Evolutionary conservation across 2,888 invertebrate genomes (phyloP).

Genomic region (Plagodis dolabraria): DNA sequence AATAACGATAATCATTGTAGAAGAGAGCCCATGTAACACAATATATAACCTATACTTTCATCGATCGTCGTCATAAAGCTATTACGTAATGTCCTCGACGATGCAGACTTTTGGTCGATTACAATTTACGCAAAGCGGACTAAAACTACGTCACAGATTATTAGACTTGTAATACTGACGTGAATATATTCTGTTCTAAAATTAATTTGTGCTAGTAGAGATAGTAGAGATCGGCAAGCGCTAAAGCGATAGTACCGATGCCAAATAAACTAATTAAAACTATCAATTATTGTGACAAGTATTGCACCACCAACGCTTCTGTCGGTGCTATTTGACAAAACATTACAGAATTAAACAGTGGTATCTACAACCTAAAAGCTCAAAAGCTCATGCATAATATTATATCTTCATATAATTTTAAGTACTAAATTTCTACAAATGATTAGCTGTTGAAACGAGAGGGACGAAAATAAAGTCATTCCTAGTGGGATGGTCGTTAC

Average conservation of each 20-base stretch:
- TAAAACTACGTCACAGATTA: conserved; percentile 22
- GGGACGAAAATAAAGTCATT: too few relatives aligned
- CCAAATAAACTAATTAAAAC: conserved; percentile 34
- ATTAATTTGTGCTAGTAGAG: conserved; percentile 8
- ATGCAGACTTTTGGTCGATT: conserved; percentile 15
- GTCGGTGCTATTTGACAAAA: conserved; percentile 1
- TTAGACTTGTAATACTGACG: conserved; percentile 11
- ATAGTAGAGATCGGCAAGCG: conserved; percentile 28
- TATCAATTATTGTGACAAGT: conserved; percentile 27
- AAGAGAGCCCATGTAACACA: not conserved
- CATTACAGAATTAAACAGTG: conserved; percentile 9
- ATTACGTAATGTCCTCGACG: conserved; percentile 19
- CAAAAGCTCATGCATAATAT: too few relatives aligned
- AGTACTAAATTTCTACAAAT: too few relatives aligned
- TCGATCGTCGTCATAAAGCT: conserved; percentile 25
- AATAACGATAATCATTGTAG: not conserved
- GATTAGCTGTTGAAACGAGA: too few relatives aligned
- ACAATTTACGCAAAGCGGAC: conserved; percentile 21
- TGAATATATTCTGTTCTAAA: conserved; percentile 28
- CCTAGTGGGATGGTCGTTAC: too few relatives aligned
- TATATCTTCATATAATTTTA: too few relatives aligned
- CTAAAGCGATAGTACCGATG: conserved; percentile 26
- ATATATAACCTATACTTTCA: not conserved
- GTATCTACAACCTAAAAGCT: not conserved
- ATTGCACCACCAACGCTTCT: conserved; percentile 5